Percentiles rank a stretch among this genome's conserved stretches.
These are phyloP conservation scores for Apis cerana DNA, from an alignment of 1,140 invertebrate genomes.

Conservation along the genomic window DNA sequence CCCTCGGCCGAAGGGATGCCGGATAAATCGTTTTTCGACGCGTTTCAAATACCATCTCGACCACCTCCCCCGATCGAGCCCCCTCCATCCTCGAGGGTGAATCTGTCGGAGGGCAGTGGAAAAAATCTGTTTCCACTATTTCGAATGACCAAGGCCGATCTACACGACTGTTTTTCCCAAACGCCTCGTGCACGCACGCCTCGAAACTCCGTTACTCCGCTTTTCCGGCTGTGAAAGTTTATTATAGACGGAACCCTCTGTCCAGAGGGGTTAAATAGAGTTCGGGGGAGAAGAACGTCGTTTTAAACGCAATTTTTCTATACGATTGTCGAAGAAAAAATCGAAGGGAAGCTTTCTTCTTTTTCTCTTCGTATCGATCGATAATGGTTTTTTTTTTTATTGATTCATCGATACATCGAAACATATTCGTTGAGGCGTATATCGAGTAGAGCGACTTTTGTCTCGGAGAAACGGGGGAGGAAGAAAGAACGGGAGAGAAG, in stretches of 20 bases:
- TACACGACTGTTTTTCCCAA: slow-evolving; percentile 53
- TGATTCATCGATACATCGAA: background rate
- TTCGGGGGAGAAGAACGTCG: background rate
- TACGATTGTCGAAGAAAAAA: background rate
- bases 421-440: background rate
- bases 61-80: background rate
- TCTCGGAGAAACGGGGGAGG: background rate
- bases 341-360: background rate
- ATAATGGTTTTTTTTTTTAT: background rate
- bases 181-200: background rate
- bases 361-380: background rate
- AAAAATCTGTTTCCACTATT: slow-evolving; percentile 69
- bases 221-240: background rate
- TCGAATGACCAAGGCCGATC: slow-evolving; percentile 35
- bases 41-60: slow-evolving; percentile 61
- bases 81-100: background rate
- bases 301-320: background rate
- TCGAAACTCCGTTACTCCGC: background rate
- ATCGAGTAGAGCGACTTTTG: background rate
- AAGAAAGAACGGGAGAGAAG: background rate
- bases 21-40: slow-evolving; percentile 69
- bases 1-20: background rate
- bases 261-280: background rate
- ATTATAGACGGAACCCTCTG: background rate
- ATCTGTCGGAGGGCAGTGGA: slow-evolving; percentile 59